Base-by-base conservation (phyloP, 1,140 invertebrate species). In the Homalodisca vitripennis region DNA sequence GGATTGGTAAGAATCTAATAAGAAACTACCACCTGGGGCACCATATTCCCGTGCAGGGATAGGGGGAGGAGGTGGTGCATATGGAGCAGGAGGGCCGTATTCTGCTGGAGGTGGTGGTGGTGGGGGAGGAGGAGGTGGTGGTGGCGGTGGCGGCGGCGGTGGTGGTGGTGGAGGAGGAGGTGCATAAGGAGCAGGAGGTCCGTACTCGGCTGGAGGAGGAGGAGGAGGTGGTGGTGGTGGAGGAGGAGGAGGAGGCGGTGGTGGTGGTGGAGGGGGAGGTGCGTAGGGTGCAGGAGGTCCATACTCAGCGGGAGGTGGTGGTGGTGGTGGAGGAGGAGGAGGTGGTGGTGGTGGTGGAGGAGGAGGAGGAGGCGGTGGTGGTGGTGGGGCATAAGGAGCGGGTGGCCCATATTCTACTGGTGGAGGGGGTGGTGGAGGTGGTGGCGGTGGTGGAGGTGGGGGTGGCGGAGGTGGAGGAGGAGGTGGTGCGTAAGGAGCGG, bases 231-330 rank as follows among this genome's bases (percentile, higher is more conserved):
- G 24, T 34, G 67, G 41, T 24, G 67, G 27, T 6, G 67, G 27
- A 6, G 67, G 67, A 13, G 67, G 67, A 13, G 67, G 67, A 12
- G 67, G 67, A 22, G 67, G 67, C 66, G 67, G 67, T 46, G 67
- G 67, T 66, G 67, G 67, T 69, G 67, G 67, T 29, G 67, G 67
- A 31, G 67, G 67, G 12, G 57, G 67, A 12, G 67, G 62, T 67
- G n/a, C n/a, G n/a, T n/a, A n/a, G n/a, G 67, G 67, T 24, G 53
- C 26, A 24, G 62, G 62, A 31, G 65, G 65, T 66, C 20, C 20
- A 6, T 20, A 20, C 12, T 20, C 12, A 27, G 14, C 12, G 12
- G 65, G 65, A n/a, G 67, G 26, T 31, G 66, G 47, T 24, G 55
- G 12, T 60, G 67, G 67, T 17, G 48, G 53, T 41, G 67, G 24